These are phyloP conservation scores for Anas platyrhynchos DNA, from an alignment of 2,113 vertebrate species.

Conservation along the genomic window DNA sequence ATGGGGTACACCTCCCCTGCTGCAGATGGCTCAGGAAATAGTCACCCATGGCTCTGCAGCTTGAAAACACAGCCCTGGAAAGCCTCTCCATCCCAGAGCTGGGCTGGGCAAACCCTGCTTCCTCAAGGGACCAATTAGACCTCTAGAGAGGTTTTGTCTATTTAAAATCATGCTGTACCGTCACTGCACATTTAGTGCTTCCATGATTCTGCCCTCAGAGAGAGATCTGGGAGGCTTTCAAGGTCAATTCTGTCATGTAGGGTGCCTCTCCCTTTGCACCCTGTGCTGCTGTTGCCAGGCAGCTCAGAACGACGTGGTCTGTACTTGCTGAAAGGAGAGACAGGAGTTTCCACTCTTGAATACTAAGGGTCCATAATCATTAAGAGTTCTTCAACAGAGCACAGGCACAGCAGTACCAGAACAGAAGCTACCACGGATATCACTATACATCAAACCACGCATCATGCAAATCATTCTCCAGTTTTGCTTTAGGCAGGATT, in stretches of 20 bases:
- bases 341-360: background rate
- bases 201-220: background rate
- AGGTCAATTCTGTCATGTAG: background rate
- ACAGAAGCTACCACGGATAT: background rate
- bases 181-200: background rate
- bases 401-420: background rate
- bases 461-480: background rate
- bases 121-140: background rate
- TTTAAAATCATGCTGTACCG: background rate
- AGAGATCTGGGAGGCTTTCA: background rate
- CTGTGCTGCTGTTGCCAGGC: background rate
- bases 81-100: accelerated
- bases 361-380: background rate
- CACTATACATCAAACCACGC: background rate
- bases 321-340: background rate
- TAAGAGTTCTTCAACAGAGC: background rate
- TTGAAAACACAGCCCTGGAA: background rate
- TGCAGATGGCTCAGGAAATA: background rate
- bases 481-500: background rate
- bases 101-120: background rate
- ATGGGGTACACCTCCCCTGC: accelerated
- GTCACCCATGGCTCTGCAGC: background rate
- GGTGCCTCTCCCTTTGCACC: background rate
- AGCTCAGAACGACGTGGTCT: background rate
- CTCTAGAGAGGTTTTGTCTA: background rate